Base-by-base conservation (phyloP, 2,888 invertebrate species). In the Sepiola atlantica region DNA sequence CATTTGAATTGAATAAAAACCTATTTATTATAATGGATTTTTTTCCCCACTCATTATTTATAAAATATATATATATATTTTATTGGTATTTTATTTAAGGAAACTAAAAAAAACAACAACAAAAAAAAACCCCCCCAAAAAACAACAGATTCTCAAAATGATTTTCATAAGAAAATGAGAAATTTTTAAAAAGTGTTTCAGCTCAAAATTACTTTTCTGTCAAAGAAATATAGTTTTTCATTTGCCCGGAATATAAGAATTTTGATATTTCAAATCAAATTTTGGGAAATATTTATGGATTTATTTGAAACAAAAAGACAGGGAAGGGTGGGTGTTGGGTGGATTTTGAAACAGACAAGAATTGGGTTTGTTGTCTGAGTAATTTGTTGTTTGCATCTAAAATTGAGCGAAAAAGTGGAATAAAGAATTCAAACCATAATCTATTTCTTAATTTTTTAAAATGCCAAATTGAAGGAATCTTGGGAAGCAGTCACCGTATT, bases 51-150 rank as follows among this genome's bases (percentile, higher is more conserved):
- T 45, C 45, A 45, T 45, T 61, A 61, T 61, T 28, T 28, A 61
- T 61, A 61, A 28, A 12, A 28, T 28, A 28, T 61, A 61, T 20
- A 28, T 61, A 61, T 77, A 77, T 77, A 28, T 77, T 21, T 77
- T 77, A n/a, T 77, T 77, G n/a, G n/a, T 77, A n/a, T 77, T 77
- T 77, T 77, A 77, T 77, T 77, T 77, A 77, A 77, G 28, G 61
- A n/a, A 77, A 45, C 8, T 45, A 45, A 45, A 45, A 45, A 45
- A 45, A 45, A 45, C 2, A 45, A 45, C 2, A 45, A 45, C 4
- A 45, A 45, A 45, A 45, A 45, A 45, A n/a, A n/a, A n/a, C n/a
- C n/a, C n/a, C n/a, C n/a, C n/a, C n/a, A n/a, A n/a, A n/a, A n/a
- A n/a, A n/a, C n/a, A n/a, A 20, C 24, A 61, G 28, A 18, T 77